Conservation (phyloP, 2,888 invertebrate species). For the Stomorhina lunata region DNA sequence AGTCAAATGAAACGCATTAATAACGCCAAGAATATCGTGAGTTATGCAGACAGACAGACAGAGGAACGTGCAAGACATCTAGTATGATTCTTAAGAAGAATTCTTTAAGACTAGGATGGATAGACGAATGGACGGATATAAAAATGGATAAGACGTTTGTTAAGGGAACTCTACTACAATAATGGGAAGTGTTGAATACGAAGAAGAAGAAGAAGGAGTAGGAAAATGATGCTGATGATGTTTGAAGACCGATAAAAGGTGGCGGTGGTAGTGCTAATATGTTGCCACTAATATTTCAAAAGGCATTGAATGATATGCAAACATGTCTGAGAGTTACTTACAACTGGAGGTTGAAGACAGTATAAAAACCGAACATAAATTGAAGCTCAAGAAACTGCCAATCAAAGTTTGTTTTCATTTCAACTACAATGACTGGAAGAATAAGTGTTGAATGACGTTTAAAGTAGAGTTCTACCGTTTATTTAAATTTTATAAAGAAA, state of each 20-base stretch:
- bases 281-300: constrained; percentile 55
- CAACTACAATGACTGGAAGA: background rate
- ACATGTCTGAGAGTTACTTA: background rate
- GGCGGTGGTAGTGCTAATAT: constrained; percentile 55
- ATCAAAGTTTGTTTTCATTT: constrained; percentile 19
- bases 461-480: background rate
- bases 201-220: background rate
- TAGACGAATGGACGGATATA: background rate
- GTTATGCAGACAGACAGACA: constrained; percentile 35
- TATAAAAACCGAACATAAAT: background rate
- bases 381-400: constrained; percentile 33
- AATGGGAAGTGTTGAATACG: background rate
- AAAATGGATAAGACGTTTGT: background rate
- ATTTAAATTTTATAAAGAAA: background rate
- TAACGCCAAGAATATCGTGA: constrained; percentile 52
- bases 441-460: constrained; percentile 49
- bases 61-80: background rate
- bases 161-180: background rate
- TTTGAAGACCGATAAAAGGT: constrained; percentile 34
- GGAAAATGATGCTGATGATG: background rate
- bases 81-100: constrained; percentile 31
- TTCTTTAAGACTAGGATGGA: constrained; percentile 8
- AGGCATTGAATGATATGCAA: constrained; percentile 34
- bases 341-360: background rate
- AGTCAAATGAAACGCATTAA: constrained; percentile 46